phyloP scores from a whole-genome alignment of 2,797 vertebrate genomes.

The Protonibea diacanthus region DNA sequence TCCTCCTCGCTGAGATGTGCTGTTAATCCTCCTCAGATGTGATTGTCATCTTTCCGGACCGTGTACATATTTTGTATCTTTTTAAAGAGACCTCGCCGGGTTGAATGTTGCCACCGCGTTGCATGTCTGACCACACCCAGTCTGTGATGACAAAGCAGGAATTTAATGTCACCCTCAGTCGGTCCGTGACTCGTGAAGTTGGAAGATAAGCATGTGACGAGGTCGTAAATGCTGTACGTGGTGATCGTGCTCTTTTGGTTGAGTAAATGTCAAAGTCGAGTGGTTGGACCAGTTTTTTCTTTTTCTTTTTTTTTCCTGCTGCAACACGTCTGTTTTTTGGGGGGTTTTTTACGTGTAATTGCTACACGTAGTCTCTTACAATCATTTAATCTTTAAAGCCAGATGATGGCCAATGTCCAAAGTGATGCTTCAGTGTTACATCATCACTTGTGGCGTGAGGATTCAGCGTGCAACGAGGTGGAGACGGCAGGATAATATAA shows the following conservation, averaged over 20 bases:
- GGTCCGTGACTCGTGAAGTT: background rate
- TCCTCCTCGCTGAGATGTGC: background rate
- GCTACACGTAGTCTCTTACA: slow-evolving; percentile 20
- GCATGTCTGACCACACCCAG: slow-evolving; percentile 1
- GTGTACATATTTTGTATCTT: slow-evolving; percentile 28
- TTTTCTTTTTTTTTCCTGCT: background rate
- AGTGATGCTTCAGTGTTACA: background rate
- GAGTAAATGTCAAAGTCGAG: slow-evolving; percentile 11
- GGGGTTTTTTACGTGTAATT: background rate
- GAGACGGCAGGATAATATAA: slow-evolving; percentile 27
- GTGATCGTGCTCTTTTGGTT: slow-evolving; percentile 25
- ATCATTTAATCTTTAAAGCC: background rate
- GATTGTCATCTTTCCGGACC: slow-evolving; percentile 5
- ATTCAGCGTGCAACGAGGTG: too few species aligned
- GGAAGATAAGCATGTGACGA: slow-evolving; percentile 40
- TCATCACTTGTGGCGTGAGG: background rate
- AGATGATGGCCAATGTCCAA: background rate
- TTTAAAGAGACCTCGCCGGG: background rate
- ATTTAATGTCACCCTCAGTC: background rate
- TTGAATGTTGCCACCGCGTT: slow-evolving; percentile 17
- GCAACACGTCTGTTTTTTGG: background rate
- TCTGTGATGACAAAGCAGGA: slow-evolving; percentile 19
- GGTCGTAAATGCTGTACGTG: background rate
- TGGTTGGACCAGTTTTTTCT: slow-evolving; percentile 9
- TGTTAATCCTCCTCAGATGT: background rate